These are phyloP conservation scores for Brachyalestes nurse DNA, from an alignment of 2,797 vertebrate species.

Conservation along the genomic window DNA sequence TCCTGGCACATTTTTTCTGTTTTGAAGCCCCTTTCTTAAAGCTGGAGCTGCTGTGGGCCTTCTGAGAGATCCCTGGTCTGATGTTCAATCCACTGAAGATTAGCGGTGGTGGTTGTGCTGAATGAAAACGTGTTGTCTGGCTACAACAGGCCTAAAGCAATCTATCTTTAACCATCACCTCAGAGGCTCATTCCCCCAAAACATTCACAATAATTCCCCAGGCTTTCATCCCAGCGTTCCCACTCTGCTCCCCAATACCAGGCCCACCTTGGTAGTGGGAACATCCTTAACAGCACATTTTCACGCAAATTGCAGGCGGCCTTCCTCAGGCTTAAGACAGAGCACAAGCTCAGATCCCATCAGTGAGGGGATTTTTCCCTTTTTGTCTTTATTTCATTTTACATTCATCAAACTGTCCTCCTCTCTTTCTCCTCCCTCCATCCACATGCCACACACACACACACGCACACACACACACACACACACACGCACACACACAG, in stretches of 20 bases:
- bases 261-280: constrained; percentile 29
- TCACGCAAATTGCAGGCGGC: constrained; percentile 53
- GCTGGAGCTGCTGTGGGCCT: constrained; percentile 17
- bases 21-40: constrained; percentile 32
- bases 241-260: constrained; percentile 29
- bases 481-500: not conserved
- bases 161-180: constrained; percentile 34
- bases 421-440: not conserved
- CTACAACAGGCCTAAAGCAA: constrained; percentile 35
- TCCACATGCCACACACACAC: not conserved
- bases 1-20: constrained; percentile 16
- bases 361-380: constrained; percentile 46
- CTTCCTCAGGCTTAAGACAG: constrained; percentile 48
- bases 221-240: constrained; percentile 45
- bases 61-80: constrained; percentile 40
- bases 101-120: constrained; percentile 22
- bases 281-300: constrained; percentile 55
- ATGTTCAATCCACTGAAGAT: constrained; percentile 53
- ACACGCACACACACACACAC: not conserved
- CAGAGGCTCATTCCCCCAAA: constrained; percentile 50
- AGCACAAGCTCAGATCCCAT: constrained; percentile 49
- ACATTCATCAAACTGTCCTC: constrained; percentile 37
- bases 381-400: constrained; percentile 48
- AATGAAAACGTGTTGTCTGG: constrained; percentile 50
- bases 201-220: constrained; percentile 51